Evolutionary conservation across 37 sponge, comb jelly and placozoan species (phyloP).

Genomic region (Dysidea cf. avara): DNA sequence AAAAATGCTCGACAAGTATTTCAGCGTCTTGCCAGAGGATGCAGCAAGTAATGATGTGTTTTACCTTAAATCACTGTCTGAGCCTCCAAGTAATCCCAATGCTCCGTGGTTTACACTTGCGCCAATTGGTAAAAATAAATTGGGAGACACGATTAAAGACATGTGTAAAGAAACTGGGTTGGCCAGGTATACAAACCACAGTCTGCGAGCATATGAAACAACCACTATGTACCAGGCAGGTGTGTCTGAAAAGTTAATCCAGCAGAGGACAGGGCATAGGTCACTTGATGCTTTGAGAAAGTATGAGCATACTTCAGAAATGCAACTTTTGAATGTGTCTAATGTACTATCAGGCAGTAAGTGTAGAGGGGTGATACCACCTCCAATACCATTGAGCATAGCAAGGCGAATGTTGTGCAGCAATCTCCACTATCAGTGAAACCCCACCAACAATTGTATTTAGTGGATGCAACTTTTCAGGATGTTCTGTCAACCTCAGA

Average conservation of each 20-base stretch:
- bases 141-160: slow-evolving; percentile 10
- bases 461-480: too few relatives aligned
- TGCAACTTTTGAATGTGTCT: neutral
- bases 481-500: too few relatives aligned
- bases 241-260: slow-evolving; percentile 36
- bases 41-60: slow-evolving; percentile 2
- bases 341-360: neutral
- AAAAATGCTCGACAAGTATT: slow-evolving; percentile 23
- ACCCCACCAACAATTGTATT: too few relatives aligned
- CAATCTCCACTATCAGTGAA: too few relatives aligned
- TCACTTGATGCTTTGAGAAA: slow-evolving; percentile 1
- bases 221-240: slow-evolving; percentile 22
- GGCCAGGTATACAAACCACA: slow-evolving; percentile 8
- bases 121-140: slow-evolving; percentile 12
- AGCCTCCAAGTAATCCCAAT: neutral
- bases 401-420: too few relatives aligned
- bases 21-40: too few relatives aligned
- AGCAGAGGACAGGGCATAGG: neutral
- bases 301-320: neutral
- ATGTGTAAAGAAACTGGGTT: slow-evolving; percentile 14
- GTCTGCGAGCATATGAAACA: slow-evolving; percentile 29
- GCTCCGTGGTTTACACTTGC: slow-evolving; percentile 1
- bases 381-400: too few relatives aligned
- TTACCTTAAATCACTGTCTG: neutral
- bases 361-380: too few relatives aligned